These are phyloP conservation scores for Ichneumoninae sp. DNA, from an alignment of 2,888 invertebrate species.

Conservation along the genomic window DNA sequence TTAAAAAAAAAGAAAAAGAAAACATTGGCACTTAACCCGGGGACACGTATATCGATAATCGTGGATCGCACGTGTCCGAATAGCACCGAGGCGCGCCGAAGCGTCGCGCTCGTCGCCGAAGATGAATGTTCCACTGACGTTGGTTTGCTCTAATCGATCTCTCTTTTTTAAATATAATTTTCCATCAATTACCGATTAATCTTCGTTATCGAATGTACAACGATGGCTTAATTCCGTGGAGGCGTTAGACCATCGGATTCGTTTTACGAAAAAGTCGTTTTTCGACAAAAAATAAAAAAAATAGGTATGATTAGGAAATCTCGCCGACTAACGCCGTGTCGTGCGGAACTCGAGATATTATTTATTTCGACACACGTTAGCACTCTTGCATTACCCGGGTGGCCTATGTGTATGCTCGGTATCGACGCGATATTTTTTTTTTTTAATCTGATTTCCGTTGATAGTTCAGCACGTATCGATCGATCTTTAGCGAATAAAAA, in stretches of 20 bases:
- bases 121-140: conserved; percentile 83
- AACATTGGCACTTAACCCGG: conserved; percentile 30
- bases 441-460: background rate
- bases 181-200: conserved; percentile 30
- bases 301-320: conserved; percentile 37
- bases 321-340: conserved; percentile 29
- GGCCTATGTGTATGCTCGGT: conserved; percentile 1
- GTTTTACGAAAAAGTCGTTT: too few species aligned
- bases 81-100: conserved; percentile 76
- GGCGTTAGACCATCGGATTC: too few species aligned
- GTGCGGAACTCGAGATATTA: background rate
- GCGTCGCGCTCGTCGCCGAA: conserved; percentile 78
- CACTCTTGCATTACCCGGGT: conserved; percentile 6
- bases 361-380: conserved; percentile 23
- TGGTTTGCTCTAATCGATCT: conserved; percentile 84
- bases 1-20: conserved; percentile 14
- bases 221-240: background rate
- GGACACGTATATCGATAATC: conserved; percentile 56
- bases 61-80: conserved; percentile 73
- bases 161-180: conserved; percentile 75
- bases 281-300: background rate
- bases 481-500: background rate
- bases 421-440: background rate
- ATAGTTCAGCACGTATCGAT: background rate
- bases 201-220: conserved; percentile 31